Percentiles rank a stretch among this genome's conserved stretches.
phyloP scores from a whole-genome alignment of 2,113 vertebrate species.

The Hemibates koningsi region DNA sequence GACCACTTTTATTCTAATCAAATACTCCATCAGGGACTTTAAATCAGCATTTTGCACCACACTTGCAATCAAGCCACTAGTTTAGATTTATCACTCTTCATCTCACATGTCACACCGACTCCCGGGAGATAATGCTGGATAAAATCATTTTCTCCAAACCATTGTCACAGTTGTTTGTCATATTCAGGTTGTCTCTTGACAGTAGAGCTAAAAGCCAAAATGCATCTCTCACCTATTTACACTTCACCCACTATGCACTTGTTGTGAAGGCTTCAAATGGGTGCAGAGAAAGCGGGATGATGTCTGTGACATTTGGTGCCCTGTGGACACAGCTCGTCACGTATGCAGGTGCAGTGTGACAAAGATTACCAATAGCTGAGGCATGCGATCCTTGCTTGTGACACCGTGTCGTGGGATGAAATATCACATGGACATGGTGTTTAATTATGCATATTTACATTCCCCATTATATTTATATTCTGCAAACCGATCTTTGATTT shows the following conservation, averaged over 20 bases:
- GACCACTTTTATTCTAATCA: constrained; percentile 27
- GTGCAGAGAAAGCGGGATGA: background rate
- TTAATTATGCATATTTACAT: background rate
- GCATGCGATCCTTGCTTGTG: background rate
- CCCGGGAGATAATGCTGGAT: background rate
- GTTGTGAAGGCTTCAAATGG: background rate
- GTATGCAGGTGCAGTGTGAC: background rate
- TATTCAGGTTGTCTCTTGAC: background rate
- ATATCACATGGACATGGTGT: background rate
- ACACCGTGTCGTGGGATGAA: background rate
- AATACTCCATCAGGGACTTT: constrained; percentile 6
- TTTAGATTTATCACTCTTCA: constrained; percentile 29
- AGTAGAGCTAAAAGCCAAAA: background rate
- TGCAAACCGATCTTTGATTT: background rate
- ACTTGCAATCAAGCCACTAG: constrained; percentile 39
- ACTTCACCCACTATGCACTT: background rate
- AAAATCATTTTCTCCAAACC: background rate
- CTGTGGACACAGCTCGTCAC: background rate
- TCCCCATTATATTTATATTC: background rate
- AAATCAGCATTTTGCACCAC: constrained; percentile 43
- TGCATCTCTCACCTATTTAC: background rate
- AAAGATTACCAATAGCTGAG: background rate
- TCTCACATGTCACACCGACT: background rate
- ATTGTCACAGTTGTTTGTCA: background rate
- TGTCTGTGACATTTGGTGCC: background rate